These are phyloP conservation scores for Pycnonotus jocosus DNA, from an alignment of 2,113 vertebrate genomes.

Conservation along the genomic window DNA sequence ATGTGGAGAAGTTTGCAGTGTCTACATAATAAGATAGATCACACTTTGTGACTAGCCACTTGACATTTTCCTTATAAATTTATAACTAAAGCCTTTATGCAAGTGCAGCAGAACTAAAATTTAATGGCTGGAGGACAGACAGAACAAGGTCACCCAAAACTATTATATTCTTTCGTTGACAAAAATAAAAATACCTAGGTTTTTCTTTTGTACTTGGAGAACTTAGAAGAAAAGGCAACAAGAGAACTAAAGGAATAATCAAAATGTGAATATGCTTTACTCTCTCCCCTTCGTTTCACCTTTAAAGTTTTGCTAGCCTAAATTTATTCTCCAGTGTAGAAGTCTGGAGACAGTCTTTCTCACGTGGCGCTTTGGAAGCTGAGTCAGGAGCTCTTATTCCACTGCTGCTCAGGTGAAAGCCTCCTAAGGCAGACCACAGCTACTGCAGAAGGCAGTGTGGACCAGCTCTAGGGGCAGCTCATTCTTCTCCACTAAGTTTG, in stretches of 20 bases:
- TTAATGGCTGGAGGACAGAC: background rate
- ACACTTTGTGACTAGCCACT: background rate
- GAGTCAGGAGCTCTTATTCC: background rate
- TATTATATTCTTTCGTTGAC: background rate
- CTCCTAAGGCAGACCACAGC: background rate
- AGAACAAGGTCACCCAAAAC: constrained; percentile 34
- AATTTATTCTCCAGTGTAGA: accelerated
- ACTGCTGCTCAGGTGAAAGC: background rate
- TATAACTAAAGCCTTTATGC: constrained; percentile 15
- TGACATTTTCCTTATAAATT: constrained; percentile 24
- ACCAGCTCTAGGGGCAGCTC: background rate
- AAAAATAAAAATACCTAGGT: background rate
- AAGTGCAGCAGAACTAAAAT: constrained; percentile 16
- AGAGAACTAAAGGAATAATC: background rate
- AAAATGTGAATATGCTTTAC: background rate
- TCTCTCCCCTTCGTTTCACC: background rate
- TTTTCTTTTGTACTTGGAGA: background rate
- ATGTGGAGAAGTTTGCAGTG: background rate
- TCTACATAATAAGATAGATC: background rate
- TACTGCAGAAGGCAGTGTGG: background rate
- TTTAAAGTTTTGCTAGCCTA: background rate
- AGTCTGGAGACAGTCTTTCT: background rate
- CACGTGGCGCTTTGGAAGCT: background rate
- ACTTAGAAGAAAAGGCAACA: background rate
- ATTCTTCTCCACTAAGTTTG: background rate